Conservation (phyloP, 2,113 vertebrate genomes). For the Eulacestoma nigropectus region DNA sequence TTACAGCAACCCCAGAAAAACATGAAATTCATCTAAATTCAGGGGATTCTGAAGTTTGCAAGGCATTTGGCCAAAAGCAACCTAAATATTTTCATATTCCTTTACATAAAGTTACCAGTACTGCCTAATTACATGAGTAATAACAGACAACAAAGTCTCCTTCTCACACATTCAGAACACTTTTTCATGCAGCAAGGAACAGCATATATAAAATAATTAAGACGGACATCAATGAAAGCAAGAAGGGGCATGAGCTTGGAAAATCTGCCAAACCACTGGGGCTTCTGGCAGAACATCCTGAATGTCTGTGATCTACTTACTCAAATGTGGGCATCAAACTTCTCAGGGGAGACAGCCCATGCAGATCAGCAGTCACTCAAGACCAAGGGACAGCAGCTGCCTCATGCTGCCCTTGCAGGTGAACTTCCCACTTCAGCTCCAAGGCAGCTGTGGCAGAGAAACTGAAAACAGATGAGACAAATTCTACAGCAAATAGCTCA, state of each 20-base stretch:
- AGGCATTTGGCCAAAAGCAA: not conserved
- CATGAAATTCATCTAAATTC: not conserved
- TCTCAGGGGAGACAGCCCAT: not conserved
- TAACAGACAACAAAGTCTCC: conserved; percentile 33
- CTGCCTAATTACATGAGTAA: conserved; percentile 44
- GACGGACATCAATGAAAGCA: conserved; percentile 43
- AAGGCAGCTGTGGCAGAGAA: not conserved
- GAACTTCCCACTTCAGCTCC: not conserved
- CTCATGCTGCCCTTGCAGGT: not conserved
- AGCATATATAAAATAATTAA: not conserved
- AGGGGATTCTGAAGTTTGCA: not conserved
- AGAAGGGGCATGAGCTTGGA: conserved; percentile 32
- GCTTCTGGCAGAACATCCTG: conserved; percentile 18
- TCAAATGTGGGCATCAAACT: not conserved
- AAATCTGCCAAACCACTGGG: not conserved
- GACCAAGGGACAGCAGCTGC: not conserved
- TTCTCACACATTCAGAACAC: not conserved
- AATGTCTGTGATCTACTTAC: not conserved
- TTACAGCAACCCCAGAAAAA: not conserved
- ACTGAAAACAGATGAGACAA: not conserved
- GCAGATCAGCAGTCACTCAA: not conserved
- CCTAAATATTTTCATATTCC: conserved; percentile 40
- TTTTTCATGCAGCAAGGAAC: not conserved
- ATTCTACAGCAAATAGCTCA: not conserved
- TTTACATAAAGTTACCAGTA: conserved; percentile 42